Evolutionary conservation across 2,888 invertebrate species (phyloP).

Genomic region (Trichacis sp.): DNA sequence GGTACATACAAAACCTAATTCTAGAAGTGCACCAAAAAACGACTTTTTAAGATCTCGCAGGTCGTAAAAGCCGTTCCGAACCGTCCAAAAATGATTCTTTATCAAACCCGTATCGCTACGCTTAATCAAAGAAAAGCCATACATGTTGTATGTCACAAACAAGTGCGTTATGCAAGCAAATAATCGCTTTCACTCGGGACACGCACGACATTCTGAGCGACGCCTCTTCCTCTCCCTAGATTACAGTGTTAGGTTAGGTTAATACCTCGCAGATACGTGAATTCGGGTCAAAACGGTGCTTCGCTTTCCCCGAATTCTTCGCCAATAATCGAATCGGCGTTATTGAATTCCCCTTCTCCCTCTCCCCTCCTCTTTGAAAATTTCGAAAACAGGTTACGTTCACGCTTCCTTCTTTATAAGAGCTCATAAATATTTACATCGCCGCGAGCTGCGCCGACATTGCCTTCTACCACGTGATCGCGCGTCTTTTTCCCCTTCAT

Average conservation of each 20-base stretch:
- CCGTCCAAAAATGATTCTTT: too few species aligned
- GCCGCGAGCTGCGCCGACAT: too few species aligned
- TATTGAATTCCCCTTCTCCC: not conserved
- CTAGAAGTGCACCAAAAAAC: too few species aligned
- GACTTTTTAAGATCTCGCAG: too few species aligned
- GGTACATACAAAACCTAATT: too few species aligned
- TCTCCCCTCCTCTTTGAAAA: not conserved
- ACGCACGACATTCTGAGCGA: not conserved
- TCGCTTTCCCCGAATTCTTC: not conserved
- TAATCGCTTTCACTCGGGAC: constrained; percentile 7
- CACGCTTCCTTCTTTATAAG: not conserved
- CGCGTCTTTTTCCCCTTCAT: too few species aligned
- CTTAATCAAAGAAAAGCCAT: not conserved
- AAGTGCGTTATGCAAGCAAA: constrained; percentile 5
- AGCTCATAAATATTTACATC: not conserved
- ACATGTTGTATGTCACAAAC: not conserved
- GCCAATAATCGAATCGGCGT: not conserved
- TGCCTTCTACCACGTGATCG: too few species aligned
- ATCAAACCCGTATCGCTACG: too few species aligned
- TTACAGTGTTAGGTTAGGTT: too few species aligned
- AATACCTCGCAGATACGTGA: too few species aligned
- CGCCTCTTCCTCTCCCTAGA: not conserved
- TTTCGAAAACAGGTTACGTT: not conserved
- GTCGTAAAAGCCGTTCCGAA: too few species aligned
- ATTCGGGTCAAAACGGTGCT: too few species aligned